phyloP scores from a whole-genome alignment of 2,797 vertebrate genomes.

The Manis javanica region DNA sequence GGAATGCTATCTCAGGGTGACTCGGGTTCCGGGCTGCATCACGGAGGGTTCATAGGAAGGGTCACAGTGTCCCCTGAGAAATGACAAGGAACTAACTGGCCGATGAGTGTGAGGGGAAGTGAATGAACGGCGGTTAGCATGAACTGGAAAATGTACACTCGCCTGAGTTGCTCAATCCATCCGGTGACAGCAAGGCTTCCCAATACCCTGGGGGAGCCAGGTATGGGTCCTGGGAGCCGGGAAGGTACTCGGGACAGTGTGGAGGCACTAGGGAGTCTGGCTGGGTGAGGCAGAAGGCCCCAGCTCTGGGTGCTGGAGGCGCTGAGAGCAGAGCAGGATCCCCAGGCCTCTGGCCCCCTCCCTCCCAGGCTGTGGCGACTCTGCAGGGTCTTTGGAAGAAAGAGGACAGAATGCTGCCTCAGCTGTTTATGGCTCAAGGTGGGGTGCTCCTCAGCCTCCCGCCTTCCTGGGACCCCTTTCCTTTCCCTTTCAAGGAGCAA shows the following conservation, averaged over 20 bases:
- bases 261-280: neutral
- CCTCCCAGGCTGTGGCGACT: neutral
- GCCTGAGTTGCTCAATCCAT: neutral
- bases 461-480: neutral
- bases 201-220: neutral
- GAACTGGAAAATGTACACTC: neutral
- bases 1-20: neutral
- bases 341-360: neutral
- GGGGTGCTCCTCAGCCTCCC: neutral
- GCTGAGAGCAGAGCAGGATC: rapidly evolving
- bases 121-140: neutral
- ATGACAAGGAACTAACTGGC: neutral
- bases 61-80: neutral
- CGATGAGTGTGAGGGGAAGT: constrained; percentile 25
- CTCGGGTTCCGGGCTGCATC: neutral
- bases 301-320: neutral
- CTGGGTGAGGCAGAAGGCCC: neutral
- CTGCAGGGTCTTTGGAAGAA: neutral
- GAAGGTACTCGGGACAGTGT: neutral
- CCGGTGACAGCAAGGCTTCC: neutral
- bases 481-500: neutral
- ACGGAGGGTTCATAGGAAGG: neutral
- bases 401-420: rapidly evolving
- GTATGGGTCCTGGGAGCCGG: neutral
- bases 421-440: rapidly evolving